These are phyloP conservation scores for Sparus aurata DNA, from an alignment of 2,797 vertebrate genomes.

Conservation along the genomic window DNA sequence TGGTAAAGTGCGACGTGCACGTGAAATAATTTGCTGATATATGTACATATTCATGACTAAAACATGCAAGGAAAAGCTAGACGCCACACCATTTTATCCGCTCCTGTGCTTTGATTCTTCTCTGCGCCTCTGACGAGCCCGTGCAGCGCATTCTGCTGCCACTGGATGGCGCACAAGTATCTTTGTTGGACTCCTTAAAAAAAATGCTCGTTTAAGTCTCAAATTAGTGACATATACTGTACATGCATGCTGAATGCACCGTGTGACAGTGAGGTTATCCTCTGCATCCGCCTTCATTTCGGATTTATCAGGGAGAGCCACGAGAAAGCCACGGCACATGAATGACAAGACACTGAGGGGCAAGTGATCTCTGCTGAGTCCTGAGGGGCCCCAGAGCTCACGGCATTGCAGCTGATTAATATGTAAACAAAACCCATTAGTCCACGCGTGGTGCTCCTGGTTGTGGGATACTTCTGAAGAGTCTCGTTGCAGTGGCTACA, in stretches of 20 bases:
- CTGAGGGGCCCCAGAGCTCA: slow-evolving; percentile 55
- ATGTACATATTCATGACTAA: background rate
- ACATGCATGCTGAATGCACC: slow-evolving; percentile 66
- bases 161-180: slow-evolving; percentile 86
- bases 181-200: slow-evolving; percentile 56
- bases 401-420: slow-evolving; percentile 66
- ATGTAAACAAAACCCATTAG: slow-evolving; percentile 75
- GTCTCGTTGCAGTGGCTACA: slow-evolving; percentile 69
- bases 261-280: slow-evolving; percentile 59
- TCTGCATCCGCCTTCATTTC: slow-evolving; percentile 50
- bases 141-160: slow-evolving; percentile 58
- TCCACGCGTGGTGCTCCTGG: slow-evolving; percentile 66
- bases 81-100: slow-evolving; percentile 14
- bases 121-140: background rate
- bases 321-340: slow-evolving; percentile 65
- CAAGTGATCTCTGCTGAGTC: slow-evolving; percentile 59
- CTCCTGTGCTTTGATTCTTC: slow-evolving; percentile 3
- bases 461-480: slow-evolving; percentile 63
- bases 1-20: slow-evolving; percentile 18
- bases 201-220: slow-evolving; percentile 50
- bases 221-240: slow-evolving; percentile 70
- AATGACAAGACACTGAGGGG: slow-evolving; percentile 64
- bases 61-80: background rate
- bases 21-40: slow-evolving; percentile 16
- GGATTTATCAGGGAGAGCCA: slow-evolving; percentile 65